phyloP scores from a whole-genome alignment of 92 coral and sea anemone genomes.

The Pocillopora meandrina region DNA sequence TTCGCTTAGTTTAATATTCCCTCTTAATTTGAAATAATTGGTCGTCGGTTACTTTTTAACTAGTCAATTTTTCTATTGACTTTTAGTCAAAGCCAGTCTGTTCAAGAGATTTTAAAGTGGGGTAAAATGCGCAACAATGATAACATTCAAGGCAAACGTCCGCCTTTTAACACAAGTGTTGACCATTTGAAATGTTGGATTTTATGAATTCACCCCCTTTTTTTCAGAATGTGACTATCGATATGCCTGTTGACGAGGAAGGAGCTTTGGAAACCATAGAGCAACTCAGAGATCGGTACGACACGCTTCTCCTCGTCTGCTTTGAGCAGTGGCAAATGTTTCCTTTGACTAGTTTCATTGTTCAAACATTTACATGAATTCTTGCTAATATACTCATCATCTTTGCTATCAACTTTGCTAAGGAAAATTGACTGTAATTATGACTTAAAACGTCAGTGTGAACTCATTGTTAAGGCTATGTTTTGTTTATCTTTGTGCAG shows the following conservation, averaged over 20 bases:
- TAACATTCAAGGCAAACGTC: too few species aligned
- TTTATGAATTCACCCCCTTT: background rate
- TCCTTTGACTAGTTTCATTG: background rate
- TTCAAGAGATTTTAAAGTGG: too few species aligned
- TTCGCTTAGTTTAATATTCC: too few species aligned
- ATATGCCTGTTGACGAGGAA: slow-evolving; percentile 24
- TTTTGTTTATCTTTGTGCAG: slow-evolving; percentile 10
- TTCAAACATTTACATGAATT: background rate
- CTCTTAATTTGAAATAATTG: too few species aligned
- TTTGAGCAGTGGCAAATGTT: background rate
- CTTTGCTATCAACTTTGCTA: too few species aligned
- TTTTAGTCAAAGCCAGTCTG: too few species aligned
- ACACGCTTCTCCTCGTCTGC: background rate
- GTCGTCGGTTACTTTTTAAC: too few species aligned
- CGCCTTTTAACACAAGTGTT: background rate
- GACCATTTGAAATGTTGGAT: background rate
- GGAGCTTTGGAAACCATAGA: slow-evolving; percentile 28
- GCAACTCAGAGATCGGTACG: slow-evolving; percentile 28
- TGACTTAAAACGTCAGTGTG: background rate
- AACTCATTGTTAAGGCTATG: background rate
- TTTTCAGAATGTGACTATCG: slow-evolving; percentile 36
- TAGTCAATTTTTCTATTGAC: too few species aligned
- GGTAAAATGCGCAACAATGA: too few species aligned
- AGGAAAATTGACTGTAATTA: too few species aligned
- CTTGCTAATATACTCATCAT: too few species aligned